These are phyloP conservation scores for Aphaenogaster ashmeadi DNA, from an alignment of 1,140 invertebrate genomes.

Conservation along the genomic window DNA sequence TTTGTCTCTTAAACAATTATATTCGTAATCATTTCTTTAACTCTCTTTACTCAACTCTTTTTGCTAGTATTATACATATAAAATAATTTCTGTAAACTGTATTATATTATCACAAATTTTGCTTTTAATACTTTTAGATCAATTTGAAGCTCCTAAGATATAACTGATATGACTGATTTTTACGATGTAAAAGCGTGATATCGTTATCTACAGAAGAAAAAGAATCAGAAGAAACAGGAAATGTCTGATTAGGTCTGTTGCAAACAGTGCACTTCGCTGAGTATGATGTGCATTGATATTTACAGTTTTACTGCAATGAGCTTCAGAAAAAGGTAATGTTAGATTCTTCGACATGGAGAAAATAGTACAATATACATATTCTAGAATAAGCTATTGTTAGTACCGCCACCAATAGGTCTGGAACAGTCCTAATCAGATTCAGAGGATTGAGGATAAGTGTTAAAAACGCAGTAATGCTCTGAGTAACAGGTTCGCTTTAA, in stretches of 20 bases:
- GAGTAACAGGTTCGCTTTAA: conserved; percentile 20
- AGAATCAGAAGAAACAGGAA: conserved; percentile 68
- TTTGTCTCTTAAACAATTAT: conserved; percentile 4
- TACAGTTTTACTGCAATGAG: conserved; percentile 27
- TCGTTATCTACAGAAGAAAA: conserved; percentile 43
- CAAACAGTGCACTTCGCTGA: conserved; percentile 74
- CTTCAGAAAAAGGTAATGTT: conserved; percentile 15
- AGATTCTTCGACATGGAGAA: conserved; percentile 22
- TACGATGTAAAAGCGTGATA: conserved; percentile 6
- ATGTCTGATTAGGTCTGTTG: conserved; percentile 86
- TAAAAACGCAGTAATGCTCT: conserved; percentile 84
- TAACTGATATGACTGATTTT: neutral
- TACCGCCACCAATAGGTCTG: conserved; percentile 84
- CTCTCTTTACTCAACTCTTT: neutral
- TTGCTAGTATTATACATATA: neutral
- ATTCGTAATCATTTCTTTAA: neutral
- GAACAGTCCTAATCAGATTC: conserved; percentile 88
- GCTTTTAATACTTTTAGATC: neutral
- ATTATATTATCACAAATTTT: neutral
- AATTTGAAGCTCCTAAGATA: neutral
- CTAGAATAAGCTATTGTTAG: conserved; percentile 74
- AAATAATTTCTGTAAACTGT: neutral
- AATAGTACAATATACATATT: conserved; percentile 23
- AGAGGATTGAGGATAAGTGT: conserved; percentile 77
- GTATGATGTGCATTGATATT: conserved; percentile 31